Evolutionary conservation across 2,888 invertebrate genomes (phyloP), one percentile per base, ranked within the genome.

Genomic region (Diaprepes abbreviatus): DNA sequence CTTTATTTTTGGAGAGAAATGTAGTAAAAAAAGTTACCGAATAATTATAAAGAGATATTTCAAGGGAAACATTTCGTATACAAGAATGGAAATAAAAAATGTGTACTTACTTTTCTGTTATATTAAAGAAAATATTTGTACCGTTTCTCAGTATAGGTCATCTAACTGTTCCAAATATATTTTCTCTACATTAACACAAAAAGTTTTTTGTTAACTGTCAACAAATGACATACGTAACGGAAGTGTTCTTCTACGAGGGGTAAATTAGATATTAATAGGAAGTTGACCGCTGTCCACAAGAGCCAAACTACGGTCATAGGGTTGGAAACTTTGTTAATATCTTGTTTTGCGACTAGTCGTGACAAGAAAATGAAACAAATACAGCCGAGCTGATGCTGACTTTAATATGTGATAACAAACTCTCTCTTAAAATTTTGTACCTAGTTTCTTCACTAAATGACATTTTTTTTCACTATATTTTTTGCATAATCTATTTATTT

Each of bases 241-340:
- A 64, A 64, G n/a, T 60, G 70, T 66, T 67, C 71, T 67, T 66
- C 57, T 64, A 40, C 67, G 17, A 40, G 43, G 72, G 72, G 68
- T 68, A 69, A 72, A 72, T 69, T 72, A 69, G 69, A 66, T 72
- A 72, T 72, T 72, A 72, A 72, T 72, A 69, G 69, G 69, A 72
- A 68, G 72, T 72, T 68, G 70, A 71, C 73, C 73, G 70, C 62
- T 75, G 74, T 75, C 75, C 74, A 52, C 69, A 68, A 68, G 64
- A 66, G 59, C 69, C 62, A 59, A 72, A 72, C 69, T 69, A 66
- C 72, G 72, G 72, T 68, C 65, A 70, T 71, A 71, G 71, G 74
- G 71, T 72, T 73, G 72, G 73, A 78, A 79, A 79, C 79, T 79
- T 79, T 79, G 79, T 79, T 79, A 79, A 79, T 79, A 79, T 79